Evolutionary conservation across 2,888 invertebrate genomes (phyloP).

Genomic region (Oligia latruncula): DNA sequence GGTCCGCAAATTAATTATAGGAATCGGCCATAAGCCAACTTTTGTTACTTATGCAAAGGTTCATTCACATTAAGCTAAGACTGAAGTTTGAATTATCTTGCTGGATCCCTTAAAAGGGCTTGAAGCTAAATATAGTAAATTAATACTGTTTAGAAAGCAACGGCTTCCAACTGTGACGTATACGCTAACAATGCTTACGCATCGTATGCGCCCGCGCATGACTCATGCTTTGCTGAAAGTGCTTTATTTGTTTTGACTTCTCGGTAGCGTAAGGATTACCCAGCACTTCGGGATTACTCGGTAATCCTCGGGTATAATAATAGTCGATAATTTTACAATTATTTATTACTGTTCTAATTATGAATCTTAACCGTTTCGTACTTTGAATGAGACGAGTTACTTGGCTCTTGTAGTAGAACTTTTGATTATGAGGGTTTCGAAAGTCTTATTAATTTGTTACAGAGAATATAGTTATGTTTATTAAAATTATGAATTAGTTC

Average conservation of each 20-base stretch:
- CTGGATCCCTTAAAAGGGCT: constrained; percentile 16
- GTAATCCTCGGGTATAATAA: constrained; percentile 46
- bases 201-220: constrained; percentile 55
- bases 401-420: background rate
- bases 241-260: constrained; percentile 63
- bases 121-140: constrained; percentile 41
- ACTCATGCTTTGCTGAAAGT: constrained; percentile 51
- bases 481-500: background rate
- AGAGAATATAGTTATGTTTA: background rate
- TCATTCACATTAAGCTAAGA: background rate
- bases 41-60: background rate
- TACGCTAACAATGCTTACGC: constrained; percentile 62
- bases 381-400: background rate
- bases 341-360: constrained; percentile 21
- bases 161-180: constrained; percentile 55
- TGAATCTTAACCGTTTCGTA: constrained; percentile 4
- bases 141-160: constrained; percentile 44
- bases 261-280: constrained; percentile 51
- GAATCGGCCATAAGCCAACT: background rate
- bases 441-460: background rate
- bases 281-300: constrained; percentile 48
- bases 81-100: background rate
- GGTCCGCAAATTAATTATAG: background rate
- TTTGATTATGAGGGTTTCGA: background rate
- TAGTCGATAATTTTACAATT: constrained; percentile 1